phyloP scores from a whole-genome alignment of 1,140 invertebrate species.

The Orius laevigatus region DNA sequence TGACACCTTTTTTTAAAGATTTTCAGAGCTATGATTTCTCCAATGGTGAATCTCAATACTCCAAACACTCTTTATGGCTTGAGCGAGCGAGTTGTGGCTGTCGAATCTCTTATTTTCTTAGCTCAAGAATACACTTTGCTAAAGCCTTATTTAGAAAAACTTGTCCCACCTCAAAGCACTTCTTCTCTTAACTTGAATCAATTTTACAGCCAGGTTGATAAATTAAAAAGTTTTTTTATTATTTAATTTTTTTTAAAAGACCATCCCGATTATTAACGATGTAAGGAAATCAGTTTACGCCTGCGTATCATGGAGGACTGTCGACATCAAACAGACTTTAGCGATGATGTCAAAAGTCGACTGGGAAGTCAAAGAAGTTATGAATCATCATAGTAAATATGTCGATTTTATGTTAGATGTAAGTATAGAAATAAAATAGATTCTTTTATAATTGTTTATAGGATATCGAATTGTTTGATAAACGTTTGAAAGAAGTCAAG shows the following conservation, averaged over 20 bases:
- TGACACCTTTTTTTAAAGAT: slow-evolving; percentile 29
- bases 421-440: slow-evolving; percentile 19
- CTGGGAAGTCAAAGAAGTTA: slow-evolving; percentile 92
- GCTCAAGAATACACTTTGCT: slow-evolving; percentile 71
- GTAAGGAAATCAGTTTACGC: slow-evolving; percentile 72
- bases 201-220: slow-evolving; percentile 43
- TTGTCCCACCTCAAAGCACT: slow-evolving; percentile 40
- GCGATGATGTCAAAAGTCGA: slow-evolving; percentile 78
- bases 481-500: slow-evolving; percentile 52
- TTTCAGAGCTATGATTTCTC: slow-evolving; percentile 44
- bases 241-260: slow-evolving; percentile 34
- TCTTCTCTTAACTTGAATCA: slow-evolving; percentile 53
- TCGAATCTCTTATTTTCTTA: slow-evolving; percentile 83
- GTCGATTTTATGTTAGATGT: slow-evolving; percentile 53
- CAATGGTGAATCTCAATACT: slow-evolving; percentile 51
- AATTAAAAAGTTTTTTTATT: not conserved
- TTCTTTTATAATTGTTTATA: slow-evolving; percentile 27
- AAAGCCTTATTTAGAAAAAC: slow-evolving; percentile 61
- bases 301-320: slow-evolving; percentile 55
- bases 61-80: slow-evolving; percentile 63
- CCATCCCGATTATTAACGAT: slow-evolving; percentile 48
- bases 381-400: slow-evolving; percentile 86
- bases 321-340: slow-evolving; percentile 66
- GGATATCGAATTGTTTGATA: slow-evolving; percentile 62
- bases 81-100: slow-evolving; percentile 70